Base-by-base conservation (phyloP, 2,113 vertebrate genomes). In the Paralichthys olivaceus region DNA sequence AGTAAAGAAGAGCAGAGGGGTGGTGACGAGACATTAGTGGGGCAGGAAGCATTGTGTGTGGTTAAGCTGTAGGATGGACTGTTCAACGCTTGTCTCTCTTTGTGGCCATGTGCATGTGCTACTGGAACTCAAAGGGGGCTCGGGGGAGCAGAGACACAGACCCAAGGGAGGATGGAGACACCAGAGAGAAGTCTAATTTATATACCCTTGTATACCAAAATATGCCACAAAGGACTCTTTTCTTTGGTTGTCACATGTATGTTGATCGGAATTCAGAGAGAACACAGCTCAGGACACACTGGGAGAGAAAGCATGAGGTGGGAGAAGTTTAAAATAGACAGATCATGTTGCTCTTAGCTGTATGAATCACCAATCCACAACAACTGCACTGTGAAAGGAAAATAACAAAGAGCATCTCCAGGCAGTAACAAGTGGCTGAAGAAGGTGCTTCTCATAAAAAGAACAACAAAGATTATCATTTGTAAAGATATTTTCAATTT, bases 1-100 rank as follows among this genome's bases (percentile, higher is more conserved):
- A 82, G 65, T 28, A 47, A 58, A 69, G 70, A 55, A 25, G 77
- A 77, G 64, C 76, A 37, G 54, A 78, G 75, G 77, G 75, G 53
- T 69, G 75, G 61, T 8, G 57, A 40, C 32, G 37, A 43, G 66
- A 56, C 68, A 56, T 56, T 25, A 56, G 64, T 34, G 34, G 15
- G 49, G 62, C 75, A 78, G 89, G 87, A 92, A 91, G 83, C 70
- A 1, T 12, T 74, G 77, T 90, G 86, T 88, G 90, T 79, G 79
- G 88, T 53, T 55, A 72, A 55, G 28, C 23, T 60, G 76, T 47
- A 55, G 62, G 47, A 79, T 23, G 62, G 65, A 47, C 79, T 25
- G 26, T 60, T 88, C 60, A 61, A 76, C 75, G 74, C 84, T 87
- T 62, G 55, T 65, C 66, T 72, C 63, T 58, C 43, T 77, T 45